Conservation (phyloP, 2,797 vertebrate species). For the Potorous gilbertii region DNA sequence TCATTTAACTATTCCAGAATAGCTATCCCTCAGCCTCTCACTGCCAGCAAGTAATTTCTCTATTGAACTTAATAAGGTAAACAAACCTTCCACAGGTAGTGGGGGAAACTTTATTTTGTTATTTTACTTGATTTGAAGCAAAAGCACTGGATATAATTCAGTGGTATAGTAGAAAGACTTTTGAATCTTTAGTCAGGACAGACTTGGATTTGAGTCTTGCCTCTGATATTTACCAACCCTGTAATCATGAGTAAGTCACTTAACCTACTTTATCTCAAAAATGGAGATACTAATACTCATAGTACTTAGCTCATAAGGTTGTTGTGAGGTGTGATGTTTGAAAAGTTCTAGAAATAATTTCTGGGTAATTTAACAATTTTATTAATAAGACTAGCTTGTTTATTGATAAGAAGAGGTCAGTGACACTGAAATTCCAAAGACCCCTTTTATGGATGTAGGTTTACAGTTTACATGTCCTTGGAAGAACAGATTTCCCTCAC, state of each 20-base stretch:
- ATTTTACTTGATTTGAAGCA: slow-evolving; percentile 43
- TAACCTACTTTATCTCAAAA: background rate
- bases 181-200: background rate
- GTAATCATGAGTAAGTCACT: background rate
- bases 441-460: too few species aligned
- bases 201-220: background rate
- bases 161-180: background rate
- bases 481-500: background rate
- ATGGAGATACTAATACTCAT: background rate
- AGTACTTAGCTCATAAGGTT: background rate
- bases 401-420: too few species aligned
- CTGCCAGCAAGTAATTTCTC: slow-evolving; percentile 52
- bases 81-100: slow-evolving; percentile 42
- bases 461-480: background rate
- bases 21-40: slow-evolving; percentile 4
- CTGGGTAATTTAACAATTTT: too few species aligned
- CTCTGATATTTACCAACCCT: background rate
- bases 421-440: too few species aligned
- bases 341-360: too few species aligned
- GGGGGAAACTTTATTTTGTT: slow-evolving; percentile 42
- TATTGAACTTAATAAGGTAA: slow-evolving; percentile 39
- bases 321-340: background rate
- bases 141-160: slow-evolving; percentile 13
- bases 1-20: slow-evolving; percentile 32
- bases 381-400: too few species aligned